Evolutionary conservation across 2,113 vertebrate genomes (phyloP).

Genomic region (Felis chaus): DNA sequence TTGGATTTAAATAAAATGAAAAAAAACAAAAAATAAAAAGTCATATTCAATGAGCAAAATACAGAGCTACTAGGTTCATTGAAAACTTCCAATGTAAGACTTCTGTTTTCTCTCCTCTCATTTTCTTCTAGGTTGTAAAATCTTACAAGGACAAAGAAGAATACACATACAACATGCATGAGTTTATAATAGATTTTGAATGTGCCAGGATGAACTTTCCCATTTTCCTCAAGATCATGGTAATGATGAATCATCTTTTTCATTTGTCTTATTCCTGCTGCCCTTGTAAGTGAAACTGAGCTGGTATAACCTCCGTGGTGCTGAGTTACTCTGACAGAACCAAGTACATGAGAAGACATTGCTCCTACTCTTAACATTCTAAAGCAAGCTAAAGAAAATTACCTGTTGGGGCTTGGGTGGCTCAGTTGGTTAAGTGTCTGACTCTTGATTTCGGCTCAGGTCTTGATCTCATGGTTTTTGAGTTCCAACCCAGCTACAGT

Average conservation of each 20-base stretch:
- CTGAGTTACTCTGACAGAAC: background rate
- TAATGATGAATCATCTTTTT: constrained; percentile 6
- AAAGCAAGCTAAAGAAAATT: background rate
- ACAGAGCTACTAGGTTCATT: background rate
- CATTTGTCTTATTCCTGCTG: constrained; percentile 4
- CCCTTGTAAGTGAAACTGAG: constrained; percentile 26
- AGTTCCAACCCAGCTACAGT: too few species aligned
- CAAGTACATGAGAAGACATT: background rate
- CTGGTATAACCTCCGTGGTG: background rate
- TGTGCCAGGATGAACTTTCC: background rate
- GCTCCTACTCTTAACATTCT: background rate
- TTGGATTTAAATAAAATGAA: too few species aligned
- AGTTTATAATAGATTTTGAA: background rate
- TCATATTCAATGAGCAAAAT: constrained; percentile 13
- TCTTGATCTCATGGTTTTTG: too few species aligned
- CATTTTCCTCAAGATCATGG: background rate
- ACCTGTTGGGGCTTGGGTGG: background rate
- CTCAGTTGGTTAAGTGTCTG: too few species aligned
- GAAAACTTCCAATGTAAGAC: constrained; percentile 32
- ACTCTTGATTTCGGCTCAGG: too few species aligned
- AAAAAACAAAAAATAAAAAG: background rate
- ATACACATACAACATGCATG: background rate
- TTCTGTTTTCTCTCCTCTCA: constrained; percentile 9
- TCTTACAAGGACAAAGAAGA: background rate
- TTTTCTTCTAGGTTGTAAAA: constrained; percentile 12